Evolutionary conservation across 2,113 vertebrate genomes (phyloP).

Genomic region (Rallus limicola): DNA sequence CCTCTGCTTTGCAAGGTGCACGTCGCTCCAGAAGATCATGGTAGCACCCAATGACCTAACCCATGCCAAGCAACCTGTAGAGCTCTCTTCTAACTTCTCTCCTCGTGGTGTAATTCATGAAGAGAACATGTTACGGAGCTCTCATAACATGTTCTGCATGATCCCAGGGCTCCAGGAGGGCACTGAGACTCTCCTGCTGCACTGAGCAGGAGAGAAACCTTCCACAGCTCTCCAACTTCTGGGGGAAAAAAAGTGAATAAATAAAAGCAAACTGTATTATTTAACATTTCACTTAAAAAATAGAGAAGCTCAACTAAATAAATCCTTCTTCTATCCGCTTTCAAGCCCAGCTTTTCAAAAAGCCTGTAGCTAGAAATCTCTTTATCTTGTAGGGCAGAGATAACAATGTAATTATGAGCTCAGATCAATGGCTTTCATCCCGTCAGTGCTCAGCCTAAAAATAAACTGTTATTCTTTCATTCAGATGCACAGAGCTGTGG

Average conservation of each 20-base stretch:
- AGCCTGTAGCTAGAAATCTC: constrained; percentile 21
- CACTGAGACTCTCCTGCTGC: not conserved
- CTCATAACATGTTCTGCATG: not conserved
- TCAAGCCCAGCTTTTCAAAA: not conserved
- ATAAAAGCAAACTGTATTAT: not conserved
- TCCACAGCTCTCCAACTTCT: not conserved
- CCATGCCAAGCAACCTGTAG: not conserved
- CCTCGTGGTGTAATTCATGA: not conserved
- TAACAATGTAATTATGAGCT: constrained; percentile 30
- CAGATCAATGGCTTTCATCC: constrained; percentile 21
- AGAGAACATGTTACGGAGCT: rapidly evolving
- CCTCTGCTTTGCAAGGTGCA: not conserved
- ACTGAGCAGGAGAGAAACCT: not conserved
- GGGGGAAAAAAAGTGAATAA: rapidly evolving
- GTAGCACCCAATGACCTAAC: not conserved
- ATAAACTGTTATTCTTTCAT: not conserved
- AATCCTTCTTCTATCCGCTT: not conserved
- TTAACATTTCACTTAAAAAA: constrained; percentile 30
- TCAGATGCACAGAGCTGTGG: not conserved
- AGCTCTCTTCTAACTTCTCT: not conserved
- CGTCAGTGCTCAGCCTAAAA: not conserved
- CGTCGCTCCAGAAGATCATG: rapidly evolving
- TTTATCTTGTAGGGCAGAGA: constrained; percentile 10
- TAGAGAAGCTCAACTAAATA: not conserved
- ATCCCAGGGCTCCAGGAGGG: rapidly evolving